A percentile compares a stretch with the other conserved stretches of the same genome.
Evolutionary conservation across 2,888 invertebrate genomes (phyloP).

Genomic region (Lypha dubia): DNA sequence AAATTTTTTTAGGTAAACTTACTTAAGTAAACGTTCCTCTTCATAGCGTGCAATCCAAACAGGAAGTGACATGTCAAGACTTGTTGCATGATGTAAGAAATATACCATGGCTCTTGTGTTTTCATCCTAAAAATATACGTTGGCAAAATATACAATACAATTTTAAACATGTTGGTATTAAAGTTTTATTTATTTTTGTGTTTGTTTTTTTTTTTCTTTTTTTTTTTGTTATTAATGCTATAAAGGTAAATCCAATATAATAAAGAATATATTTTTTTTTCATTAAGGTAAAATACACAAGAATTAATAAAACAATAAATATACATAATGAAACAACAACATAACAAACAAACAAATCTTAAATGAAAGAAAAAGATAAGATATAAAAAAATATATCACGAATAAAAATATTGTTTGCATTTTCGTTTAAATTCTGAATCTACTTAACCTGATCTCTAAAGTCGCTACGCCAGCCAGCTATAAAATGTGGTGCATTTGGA

Average conservation of each 20-base stretch:
- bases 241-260: too few relatives aligned
- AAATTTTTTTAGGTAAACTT: constrained; percentile 71
- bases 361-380: not conserved
- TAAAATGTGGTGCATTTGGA: constrained; percentile 90
- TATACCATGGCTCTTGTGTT: constrained; percentile 90
- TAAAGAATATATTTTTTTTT: too few relatives aligned
- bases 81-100: constrained; percentile 90
- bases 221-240: too few relatives aligned
- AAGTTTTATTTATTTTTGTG: too few relatives aligned
- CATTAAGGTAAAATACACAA: not conserved
- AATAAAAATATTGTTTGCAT: constrained; percentile 14
- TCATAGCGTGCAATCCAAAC: constrained; percentile 81
- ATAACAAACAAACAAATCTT: too few relatives aligned
- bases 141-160: not conserved
- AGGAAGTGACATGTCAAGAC: constrained; percentile 86
- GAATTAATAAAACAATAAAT: too few relatives aligned
- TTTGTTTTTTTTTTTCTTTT: too few relatives aligned
- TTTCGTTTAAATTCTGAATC: constrained; percentile 18
- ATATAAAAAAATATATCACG: not conserved
- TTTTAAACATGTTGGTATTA: too few relatives aligned
- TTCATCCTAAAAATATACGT: constrained; percentile 85
- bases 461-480: constrained; percentile 95
- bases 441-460: constrained; percentile 85
- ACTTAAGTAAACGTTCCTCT: constrained; percentile 81
- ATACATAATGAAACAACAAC: too few relatives aligned